Base-by-base conservation (phyloP, 1,140 invertebrate genomes). In the Hermetia illucens region DNA sequence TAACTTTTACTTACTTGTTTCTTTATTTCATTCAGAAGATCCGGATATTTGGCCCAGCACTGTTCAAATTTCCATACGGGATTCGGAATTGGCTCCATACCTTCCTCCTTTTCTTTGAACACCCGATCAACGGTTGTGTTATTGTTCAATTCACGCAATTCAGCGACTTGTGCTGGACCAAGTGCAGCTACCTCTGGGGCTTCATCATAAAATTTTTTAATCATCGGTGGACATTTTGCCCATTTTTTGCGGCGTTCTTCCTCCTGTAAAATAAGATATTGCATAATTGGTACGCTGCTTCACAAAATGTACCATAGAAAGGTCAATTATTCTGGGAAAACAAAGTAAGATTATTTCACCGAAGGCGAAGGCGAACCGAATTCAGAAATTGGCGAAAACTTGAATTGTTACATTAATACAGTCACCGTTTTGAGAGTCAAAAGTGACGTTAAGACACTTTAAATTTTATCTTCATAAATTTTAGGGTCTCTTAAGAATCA, bases 151-250 rank as follows among this genome's bases (percentile, higher is more conserved):
- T 47, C 22, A 16, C 77, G 67, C 45, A 84, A 77, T 34, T 63
- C 43, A 4, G 63, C 58, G 0, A 82, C 80, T 48, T 85, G 64
- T 12, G 65, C 61, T 2, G 59, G 40, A 20, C 68, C 51, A 69
- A 90, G 75, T 15, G 68, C 67, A 15, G 72, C 61, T 3, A 93
- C 71, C 44, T 64, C 62, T 1, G 74, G 72, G 51, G 82, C 69
- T 68, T 93, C 89, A 44, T 71, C 60, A 49, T 94, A 95, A 52
- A 94, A 90, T 49, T 88, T 63, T 60, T 92, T 93, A 3, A 70
- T 64, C 12, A 92, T 68, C 3, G 68, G 60, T 1, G 79, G 75
- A 15, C 74, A 63, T 40, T 71, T 66, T 2, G 69, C 66, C 70
- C 74, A 82, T 40, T 69, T 69, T 34, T 63, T 61, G 36, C 66